A percentile compares a stretch with the other conserved stretches of the same genome.
These are phyloP conservation scores for Pseudoatta argentina DNA, from an alignment of 1,140 invertebrate genomes.

Conservation along the genomic window DNA sequence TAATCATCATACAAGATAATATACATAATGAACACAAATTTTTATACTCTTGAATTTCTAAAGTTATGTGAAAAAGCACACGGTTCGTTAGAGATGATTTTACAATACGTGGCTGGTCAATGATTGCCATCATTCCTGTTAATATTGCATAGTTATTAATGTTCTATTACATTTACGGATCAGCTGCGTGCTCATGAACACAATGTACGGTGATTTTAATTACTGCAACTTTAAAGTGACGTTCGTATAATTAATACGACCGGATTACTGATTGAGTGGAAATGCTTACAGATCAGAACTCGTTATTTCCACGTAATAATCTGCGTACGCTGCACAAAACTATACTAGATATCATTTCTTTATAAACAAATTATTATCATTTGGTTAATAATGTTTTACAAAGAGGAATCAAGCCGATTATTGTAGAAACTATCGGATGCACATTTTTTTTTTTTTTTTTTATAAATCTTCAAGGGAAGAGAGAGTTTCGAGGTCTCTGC, in stretches of 20 bases:
- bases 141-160: constrained; percentile 71
- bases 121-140: constrained; percentile 54
- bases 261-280: constrained; percentile 17
- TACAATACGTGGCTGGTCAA: constrained; percentile 1
- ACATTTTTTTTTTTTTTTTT: constrained; percentile 57
- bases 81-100: constrained; percentile 47
- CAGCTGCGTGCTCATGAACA: constrained; percentile 30
- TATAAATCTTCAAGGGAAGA: constrained; percentile 33
- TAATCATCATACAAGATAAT: constrained; percentile 6
- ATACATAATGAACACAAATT: constrained; percentile 37
- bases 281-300: constrained; percentile 3
- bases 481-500: constrained; percentile 31
- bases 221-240: constrained; percentile 31
- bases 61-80: constrained; percentile 1
- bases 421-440: not conserved
- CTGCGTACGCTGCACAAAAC: not conserved
- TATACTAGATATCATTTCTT: not conserved
- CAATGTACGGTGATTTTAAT: constrained; percentile 55
- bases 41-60: not conserved
- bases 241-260: constrained; percentile 58
- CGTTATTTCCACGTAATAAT: constrained; percentile 1
- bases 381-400: not conserved
- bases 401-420: not conserved
- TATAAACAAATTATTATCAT: not conserved
- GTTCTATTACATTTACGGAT: constrained; percentile 54